Evolutionary conservation across 2,888 invertebrate species (phyloP).

Genomic region (Calameuta idolon): DNA sequence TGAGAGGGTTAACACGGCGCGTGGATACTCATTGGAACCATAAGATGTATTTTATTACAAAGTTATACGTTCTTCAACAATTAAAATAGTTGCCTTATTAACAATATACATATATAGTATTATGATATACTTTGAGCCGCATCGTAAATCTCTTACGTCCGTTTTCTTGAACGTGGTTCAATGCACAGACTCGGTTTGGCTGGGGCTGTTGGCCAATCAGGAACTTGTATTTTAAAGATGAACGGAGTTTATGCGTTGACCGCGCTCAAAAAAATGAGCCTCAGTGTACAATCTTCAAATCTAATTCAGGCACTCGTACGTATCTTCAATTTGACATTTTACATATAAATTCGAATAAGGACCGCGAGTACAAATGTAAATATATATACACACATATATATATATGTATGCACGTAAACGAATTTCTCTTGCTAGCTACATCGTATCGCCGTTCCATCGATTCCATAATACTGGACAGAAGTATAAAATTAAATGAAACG

Average conservation of each 20-base stretch:
- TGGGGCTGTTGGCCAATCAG: too few species aligned
- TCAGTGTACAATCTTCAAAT: neutral
- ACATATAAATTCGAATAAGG: neutral
- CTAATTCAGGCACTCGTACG: neutral
- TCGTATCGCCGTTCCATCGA: neutral
- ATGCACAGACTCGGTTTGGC: too few species aligned
- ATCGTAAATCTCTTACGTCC: neutral
- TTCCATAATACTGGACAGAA: neutral
- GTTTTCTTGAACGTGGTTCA: too few species aligned
- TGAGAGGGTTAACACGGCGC: neutral
- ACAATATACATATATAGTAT: neutral
- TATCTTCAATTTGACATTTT: neutral
- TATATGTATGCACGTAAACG: too few species aligned
- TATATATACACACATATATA: too few species aligned
- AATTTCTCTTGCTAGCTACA: neutral
- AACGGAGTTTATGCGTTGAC: too few species aligned
- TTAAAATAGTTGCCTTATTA: neutral
- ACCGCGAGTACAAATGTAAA: neutral
- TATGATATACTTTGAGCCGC: neutral
- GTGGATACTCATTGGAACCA: neutral
- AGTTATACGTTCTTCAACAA: neutral
- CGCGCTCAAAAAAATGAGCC: too few species aligned
- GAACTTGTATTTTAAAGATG: too few species aligned
- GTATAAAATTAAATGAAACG: neutral
- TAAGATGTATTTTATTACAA: neutral